Base-by-base conservation (phyloP, 1,140 invertebrate genomes). In the Drosophila bocki region DNA sequence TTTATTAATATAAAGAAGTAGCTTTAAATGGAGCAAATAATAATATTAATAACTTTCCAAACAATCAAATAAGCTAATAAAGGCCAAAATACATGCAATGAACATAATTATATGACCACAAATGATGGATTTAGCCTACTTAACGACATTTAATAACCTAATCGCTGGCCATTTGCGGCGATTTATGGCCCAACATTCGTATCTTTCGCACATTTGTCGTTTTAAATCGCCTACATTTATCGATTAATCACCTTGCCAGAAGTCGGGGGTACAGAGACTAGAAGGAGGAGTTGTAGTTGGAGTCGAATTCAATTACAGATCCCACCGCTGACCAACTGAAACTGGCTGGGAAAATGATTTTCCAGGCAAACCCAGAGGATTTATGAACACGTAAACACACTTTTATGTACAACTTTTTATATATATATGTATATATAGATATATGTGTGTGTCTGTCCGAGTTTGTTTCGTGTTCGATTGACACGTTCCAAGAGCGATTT, bases 401-500 rank as follows among this genome's bases (percentile, higher is more conserved):
- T 48, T 13, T 50, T 50, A 29, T 50, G 47, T 50, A 41, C 6
- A 29, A 17, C 11, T 7, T 13, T 26, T 17, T 17, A 35, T 17
- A n/a, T 47, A 9, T 45, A 26, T 17, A 17, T 29, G 32, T 5
- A n/a, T 45, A 26, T 17, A 17, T 29, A 32, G 2, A 1, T 5
- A n/a, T 3, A 5, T n/a, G 0, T 50, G 47, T 17, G 60, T 45
- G 37, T 85, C 56, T 57, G 71, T 80, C 80, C 79, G 53, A 50
- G 63, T 57, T 63, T 77, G 83, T 83, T 70, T 70, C 75, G 75
- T 78, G 80, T 88, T 60, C 77, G 77, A 88, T 88, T 88, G 85
- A 88, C 84, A 88, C 84, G 84, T 90, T 90, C 85, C 84, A 78
- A 75, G 64, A 65, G 47, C 83, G 48, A 54, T 70, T 70, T 70